These are phyloP conservation scores for Oryzias celebensis DNA, from an alignment of 2,113 vertebrate genomes.

Conservation along the genomic window DNA sequence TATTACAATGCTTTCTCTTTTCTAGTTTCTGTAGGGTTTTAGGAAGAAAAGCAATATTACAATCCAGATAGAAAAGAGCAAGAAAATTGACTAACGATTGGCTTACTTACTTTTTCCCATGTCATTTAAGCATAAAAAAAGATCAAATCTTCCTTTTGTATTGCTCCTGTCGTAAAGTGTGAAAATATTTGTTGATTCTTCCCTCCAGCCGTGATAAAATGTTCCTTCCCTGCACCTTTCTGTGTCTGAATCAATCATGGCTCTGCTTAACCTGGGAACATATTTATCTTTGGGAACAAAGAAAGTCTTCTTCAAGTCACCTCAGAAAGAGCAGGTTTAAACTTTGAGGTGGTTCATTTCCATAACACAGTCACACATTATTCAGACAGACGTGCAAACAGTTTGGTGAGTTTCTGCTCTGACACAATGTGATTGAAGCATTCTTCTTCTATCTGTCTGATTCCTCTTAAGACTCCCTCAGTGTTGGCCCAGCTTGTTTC, in stretches of 20 bases:
- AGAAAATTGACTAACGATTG: slow-evolving; percentile 39
- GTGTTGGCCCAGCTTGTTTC: slow-evolving; percentile 24
- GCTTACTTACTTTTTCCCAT: slow-evolving; percentile 10
- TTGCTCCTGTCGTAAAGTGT: slow-evolving; percentile 69
- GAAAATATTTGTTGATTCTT: slow-evolving; percentile 63
- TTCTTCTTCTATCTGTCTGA: slow-evolving; percentile 28
- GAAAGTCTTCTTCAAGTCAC: slow-evolving; percentile 43
- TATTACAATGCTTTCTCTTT: slow-evolving; percentile 7
- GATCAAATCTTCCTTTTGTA: slow-evolving; percentile 43
- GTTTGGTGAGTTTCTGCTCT: slow-evolving; percentile 36
- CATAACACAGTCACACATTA: slow-evolving; percentile 51
- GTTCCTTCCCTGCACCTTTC: slow-evolving; percentile 40
- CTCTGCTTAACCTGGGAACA: slow-evolving; percentile 40
- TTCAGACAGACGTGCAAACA: slow-evolving; percentile 39
- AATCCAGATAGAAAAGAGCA: slow-evolving; percentile 31
- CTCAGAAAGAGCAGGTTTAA: slow-evolving; percentile 16
- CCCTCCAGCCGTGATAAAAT: slow-evolving; percentile 52
- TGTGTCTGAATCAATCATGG: slow-evolving; percentile 56
- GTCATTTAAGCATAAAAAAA: slow-evolving; percentile 50
- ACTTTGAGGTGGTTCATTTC: slow-evolving; percentile 54
- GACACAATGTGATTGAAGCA: slow-evolving; percentile 32
- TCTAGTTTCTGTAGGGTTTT: slow-evolving; percentile 21
- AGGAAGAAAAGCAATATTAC: slow-evolving; percentile 14
- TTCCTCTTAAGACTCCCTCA: slow-evolving; percentile 27
- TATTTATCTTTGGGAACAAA: slow-evolving; percentile 54